Evolutionary conservation across 2,113 vertebrate genomes (phyloP), one percentile per base, ranked within the genome.

Genomic region (Eretmochelys imbricata): DNA sequence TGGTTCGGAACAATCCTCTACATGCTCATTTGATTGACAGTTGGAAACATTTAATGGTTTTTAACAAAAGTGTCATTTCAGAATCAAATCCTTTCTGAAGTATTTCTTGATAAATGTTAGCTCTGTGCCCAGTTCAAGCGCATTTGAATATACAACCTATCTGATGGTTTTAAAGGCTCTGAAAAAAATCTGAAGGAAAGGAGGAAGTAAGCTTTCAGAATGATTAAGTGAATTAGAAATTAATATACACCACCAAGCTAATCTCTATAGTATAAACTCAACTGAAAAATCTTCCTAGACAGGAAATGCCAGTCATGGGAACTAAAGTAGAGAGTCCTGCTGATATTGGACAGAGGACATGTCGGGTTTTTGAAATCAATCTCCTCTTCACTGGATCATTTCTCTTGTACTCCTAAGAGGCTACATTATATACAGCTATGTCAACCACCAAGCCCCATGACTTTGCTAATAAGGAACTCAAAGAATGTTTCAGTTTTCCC

Each of bases 181-280:
- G 91, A 95, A 89, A 62, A 62, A 93, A 91, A 94, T 80, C 50
- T 82, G 31, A 91, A 87, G 80, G 55, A 88, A 4, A 90, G 93
- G 94, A 97, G 96, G 96, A 98, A 97, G 89, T 96, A 62, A 92
- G 85, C 94, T 93, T 98, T 98, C 96, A 96, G 82, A 96, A 96
- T 96, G 97, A 98, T 97, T 75, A 96, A 97, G 94, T 97, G 96
- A 96, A 97, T 98, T 98, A 96, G 96, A 97, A 97, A 96, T 98
- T 97, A 96, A 96, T 97, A 96, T 94, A 88, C 88, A 97, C 81
- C n/a, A 83, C 93, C 87, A 96, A 84, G 48, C 82, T 95, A 94
- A 97, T 97, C 93, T 98, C 84, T 96, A 11, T 95, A 96, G 95
- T 96, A 94, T 96, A 97, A 94, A 95, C 92, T 95, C 90, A 93